These are phyloP conservation scores for Ptychadena robeensis DNA, from an alignment of 2,797 vertebrate species.

Conservation along the genomic window DNA sequence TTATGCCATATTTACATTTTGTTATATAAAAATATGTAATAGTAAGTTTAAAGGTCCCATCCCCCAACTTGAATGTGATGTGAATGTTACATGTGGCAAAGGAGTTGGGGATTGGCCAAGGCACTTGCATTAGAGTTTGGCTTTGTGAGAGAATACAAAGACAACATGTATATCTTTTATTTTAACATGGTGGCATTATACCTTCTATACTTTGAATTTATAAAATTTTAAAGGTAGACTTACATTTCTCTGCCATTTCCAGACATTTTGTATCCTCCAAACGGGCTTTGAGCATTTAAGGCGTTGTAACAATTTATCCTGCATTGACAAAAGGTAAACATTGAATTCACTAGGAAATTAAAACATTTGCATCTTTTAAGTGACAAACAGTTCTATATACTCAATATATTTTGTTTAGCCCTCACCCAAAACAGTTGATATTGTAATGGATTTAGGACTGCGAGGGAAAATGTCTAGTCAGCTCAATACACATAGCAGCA, in stretches of 20 bases:
- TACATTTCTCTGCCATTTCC: conserved; percentile 99
- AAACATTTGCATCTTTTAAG: not conserved
- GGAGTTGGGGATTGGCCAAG: not conserved
- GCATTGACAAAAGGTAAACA: conserved; percentile 12
- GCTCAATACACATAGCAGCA: no score
- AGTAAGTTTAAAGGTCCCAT: no score
- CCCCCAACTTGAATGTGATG: no score
- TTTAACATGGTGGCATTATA: not conserved
- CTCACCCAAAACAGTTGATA: not conserved
- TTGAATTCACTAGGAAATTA: not conserved
- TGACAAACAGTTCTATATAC: not conserved
- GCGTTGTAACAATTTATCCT: conserved; percentile 99
- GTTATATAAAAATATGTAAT: no score
- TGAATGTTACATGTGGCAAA: not conserved
- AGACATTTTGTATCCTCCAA: conserved; percentile 99
- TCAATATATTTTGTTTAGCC: not conserved
- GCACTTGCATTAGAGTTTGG: not conserved
- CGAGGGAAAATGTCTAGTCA: no score
- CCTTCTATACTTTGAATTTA: no score
- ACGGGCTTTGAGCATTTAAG: conserved; percentile 96
- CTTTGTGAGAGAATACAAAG: not conserved
- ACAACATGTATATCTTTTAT: not conserved
- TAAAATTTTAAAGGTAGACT: conserved; percentile 72
- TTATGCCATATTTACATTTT: no score
- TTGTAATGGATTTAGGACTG: not conserved